Evolutionary conservation across 2,888 invertebrate species (phyloP), one percentile per base, ranked within the genome.

Genomic region (Scaptomyza parva): DNA sequence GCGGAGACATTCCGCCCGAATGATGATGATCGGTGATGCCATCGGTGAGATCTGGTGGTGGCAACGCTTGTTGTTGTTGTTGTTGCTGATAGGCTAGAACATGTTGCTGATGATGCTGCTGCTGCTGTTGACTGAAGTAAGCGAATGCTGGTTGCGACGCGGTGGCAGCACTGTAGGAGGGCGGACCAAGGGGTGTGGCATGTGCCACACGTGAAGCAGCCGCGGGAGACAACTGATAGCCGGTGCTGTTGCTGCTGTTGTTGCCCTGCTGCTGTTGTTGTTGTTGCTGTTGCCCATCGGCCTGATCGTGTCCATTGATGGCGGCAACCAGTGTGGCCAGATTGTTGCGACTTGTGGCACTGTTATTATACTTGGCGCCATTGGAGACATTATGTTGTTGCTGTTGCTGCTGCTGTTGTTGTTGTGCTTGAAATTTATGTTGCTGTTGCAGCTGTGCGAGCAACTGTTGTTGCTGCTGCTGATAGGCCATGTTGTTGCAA

Each of bases 191-290:
- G 0, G 85, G 68, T 4, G 80, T 59, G 2, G 69, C 77, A 50
- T 88, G 85, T 22, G 76, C 76, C 59, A 73, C 86, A 63, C 70
- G 76, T 7, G 79, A 79, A 14, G 72, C 79, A 12, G 88, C 87
- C 5, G 90, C 88, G 14, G 91, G 83, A 22, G 90, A 89, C 37
- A 90, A 39, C 43, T 90, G 91, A 68, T 90, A 90, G 64, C 86
- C 88, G 12, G 28, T 39, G 37, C 37, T 2, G 71, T 12, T 26
- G 44, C 59, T 40, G 62, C 39, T 2, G 70, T 18, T 20, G 45
- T 18, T 20, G 45, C 61, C 22, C 12, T 26, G 26, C 12, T 8
- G 39, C 1, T n/a, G 45, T 28, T 8, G 35, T 2, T n/a, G 28
- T 14, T 35, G 33, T 3, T 37, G 35, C 9, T 35, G 33, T 14